Evolutionary conservation across 2,113 vertebrate species (phyloP), one percentile per base, ranked within the genome.

Genomic region (Nothocercus nigrocapillus): DNA sequence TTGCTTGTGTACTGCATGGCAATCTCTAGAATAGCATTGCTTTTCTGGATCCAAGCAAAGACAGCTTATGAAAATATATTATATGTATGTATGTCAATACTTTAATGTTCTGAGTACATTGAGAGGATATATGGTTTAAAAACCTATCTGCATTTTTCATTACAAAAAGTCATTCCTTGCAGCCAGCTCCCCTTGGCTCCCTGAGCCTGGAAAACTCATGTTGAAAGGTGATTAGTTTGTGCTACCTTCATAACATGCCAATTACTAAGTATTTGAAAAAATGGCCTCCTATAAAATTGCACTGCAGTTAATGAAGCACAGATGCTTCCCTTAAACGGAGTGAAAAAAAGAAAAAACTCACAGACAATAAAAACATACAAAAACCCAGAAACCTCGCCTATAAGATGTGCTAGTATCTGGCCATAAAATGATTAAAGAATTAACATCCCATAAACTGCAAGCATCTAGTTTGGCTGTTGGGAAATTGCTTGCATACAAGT

Each of bases 261-360:
- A 97, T 98, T 97, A 97, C 89, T 92, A 95, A 97, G 88, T 86
- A 94, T 84, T 94, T 91, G 92, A 94, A 94, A 94, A 90, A 96
- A 87, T 17, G 73, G 92, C 80, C 88, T 96, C 94, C 96, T 94
- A 83, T 94, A 97, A 91, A 98, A 98, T 98, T 96, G 95, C 87
- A 93, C 81, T 81, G 84, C 78, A 91, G 88, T 96, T 98, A 98
- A 98, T 96, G 95, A 98, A 98, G 96, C 94, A 94, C 93, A 98
- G 96, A 97, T 95, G 93, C 42, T 83, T 58, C 32, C 47, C 74
- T 80, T 67, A 95, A 94, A 93, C 51, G 45, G 54, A 85, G 45
- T 16, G 8, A 19, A 92, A 93, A 88, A 59, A 83, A 21, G 4
- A 22, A 90, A 93, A 87, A 64, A 12, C 2, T 16, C 51, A 53